Evolutionary conservation across 2,113 vertebrate species (phyloP).

Genomic region (Laticauda colubrina): DNA sequence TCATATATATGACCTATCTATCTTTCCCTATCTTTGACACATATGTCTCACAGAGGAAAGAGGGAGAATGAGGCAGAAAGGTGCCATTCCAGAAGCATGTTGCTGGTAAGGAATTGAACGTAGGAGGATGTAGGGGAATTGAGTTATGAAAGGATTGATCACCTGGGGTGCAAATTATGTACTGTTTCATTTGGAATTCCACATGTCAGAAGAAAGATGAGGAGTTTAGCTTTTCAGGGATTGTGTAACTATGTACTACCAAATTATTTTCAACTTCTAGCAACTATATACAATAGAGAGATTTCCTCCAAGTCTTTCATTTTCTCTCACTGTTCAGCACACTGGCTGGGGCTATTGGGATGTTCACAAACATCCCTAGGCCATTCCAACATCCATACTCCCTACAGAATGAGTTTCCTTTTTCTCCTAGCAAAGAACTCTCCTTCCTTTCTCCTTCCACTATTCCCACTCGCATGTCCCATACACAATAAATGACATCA

Average conservation of each 20-base stretch:
- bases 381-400: background rate
- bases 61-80: background rate
- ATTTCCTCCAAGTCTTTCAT: background rate
- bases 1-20: background rate
- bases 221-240: background rate
- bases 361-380: background rate
- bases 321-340: background rate
- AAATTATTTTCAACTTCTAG: background rate
- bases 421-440: background rate
- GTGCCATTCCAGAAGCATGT: background rate
- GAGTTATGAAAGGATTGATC: background rate
- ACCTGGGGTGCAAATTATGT: background rate
- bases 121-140: background rate
- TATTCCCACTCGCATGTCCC: background rate
- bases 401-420: background rate
- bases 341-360: background rate
- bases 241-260: background rate
- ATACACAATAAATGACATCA: slow-evolving; percentile 7
- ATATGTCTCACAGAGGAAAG: background rate
- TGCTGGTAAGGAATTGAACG: background rate
- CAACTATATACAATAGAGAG: background rate
- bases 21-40: background rate
- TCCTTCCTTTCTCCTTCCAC: background rate
- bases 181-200: background rate
- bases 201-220: background rate